Evolutionary conservation across 2,888 invertebrate species (phyloP), one percentile per base, ranked within the genome.

Genomic region (Nomada ruficornis): DNA sequence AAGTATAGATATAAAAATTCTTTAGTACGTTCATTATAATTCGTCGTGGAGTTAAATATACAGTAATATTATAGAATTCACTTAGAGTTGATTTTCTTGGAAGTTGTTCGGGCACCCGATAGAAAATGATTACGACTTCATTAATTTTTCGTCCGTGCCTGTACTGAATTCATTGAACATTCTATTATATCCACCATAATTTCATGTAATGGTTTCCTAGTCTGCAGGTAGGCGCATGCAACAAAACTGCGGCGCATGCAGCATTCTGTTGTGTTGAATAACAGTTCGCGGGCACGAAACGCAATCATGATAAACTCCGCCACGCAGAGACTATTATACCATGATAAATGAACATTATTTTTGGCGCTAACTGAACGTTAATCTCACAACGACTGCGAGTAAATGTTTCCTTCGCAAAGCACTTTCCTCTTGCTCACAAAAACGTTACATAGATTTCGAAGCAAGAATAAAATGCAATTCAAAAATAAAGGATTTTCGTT

Each of bases 261-360:
- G 52, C 55, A 76, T 69, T 69, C 76, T 55, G 23, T 26, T 63
- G 55, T 62, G 76, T 63, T 29, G 55, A 63, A 57, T 76, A 76
- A 76, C 63, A 50, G 69, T 76, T 55, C n/a, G 47, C 13, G 50
- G 63, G 44, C 69, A 76, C 55, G 76, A 57, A 76, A 63, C 63
- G 26, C 55, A 57, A 63, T 57, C 62, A 57, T 52, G 69, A 76
- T 75, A 63, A 69, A 57, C 26, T n/a, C 44, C 13, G 7, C 52
- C 36, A 20, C 54, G 63, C 23, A 55, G 47, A 52, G 18, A 50
- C 76, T 69, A 69, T 76, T 63, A 59, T 26, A 42, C 47, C 54
- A 47, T 68, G 62, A 76, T 76, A 63, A 76, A 76, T 54, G 63
- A 50, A 63, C 55, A 42, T 69, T 69, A 55, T 59, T 69, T 55